phyloP scores from a whole-genome alignment of 2,797 vertebrate genomes.

The Crypturellus tataupa region DNA sequence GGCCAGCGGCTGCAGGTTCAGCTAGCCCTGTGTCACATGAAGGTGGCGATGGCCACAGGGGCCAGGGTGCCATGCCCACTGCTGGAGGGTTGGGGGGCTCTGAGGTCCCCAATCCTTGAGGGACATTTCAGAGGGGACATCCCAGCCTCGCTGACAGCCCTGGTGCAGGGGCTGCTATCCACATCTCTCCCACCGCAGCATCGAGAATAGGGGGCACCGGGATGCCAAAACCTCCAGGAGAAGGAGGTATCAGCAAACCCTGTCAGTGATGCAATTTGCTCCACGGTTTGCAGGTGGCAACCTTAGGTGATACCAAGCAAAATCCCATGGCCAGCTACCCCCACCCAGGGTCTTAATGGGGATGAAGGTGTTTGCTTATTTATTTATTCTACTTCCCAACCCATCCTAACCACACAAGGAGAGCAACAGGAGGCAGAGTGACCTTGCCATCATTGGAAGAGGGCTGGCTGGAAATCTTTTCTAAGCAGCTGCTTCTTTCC shows the following conservation, averaged over 20 bases:
- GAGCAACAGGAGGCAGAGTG: not conserved
- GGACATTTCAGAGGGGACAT: not conserved
- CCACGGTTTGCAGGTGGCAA: not conserved
- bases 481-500: not conserved
- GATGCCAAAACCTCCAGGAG: not conserved
- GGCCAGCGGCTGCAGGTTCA: no score
- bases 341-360: fast-evolving
- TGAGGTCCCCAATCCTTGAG: fast-evolving
- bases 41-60: not conserved
- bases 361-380: not conserved
- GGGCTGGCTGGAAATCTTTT: not conserved
- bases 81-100: not conserved
- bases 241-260: not conserved
- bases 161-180: fast-evolving
- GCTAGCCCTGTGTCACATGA: no score
- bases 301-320: not conserved
- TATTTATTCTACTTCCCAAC: not conserved
- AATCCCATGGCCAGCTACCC: not conserved
- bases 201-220: not conserved
- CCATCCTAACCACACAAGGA: not conserved
- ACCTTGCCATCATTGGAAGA: not conserved
- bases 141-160: not conserved
- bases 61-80: no score
- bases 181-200: not conserved
- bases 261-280: not conserved